Evolutionary conservation across 37 sponge, comb jelly and placozoan species (phyloP), one percentile per base, ranked within the genome.

Genomic region (Ephydatia muelleri): DNA sequence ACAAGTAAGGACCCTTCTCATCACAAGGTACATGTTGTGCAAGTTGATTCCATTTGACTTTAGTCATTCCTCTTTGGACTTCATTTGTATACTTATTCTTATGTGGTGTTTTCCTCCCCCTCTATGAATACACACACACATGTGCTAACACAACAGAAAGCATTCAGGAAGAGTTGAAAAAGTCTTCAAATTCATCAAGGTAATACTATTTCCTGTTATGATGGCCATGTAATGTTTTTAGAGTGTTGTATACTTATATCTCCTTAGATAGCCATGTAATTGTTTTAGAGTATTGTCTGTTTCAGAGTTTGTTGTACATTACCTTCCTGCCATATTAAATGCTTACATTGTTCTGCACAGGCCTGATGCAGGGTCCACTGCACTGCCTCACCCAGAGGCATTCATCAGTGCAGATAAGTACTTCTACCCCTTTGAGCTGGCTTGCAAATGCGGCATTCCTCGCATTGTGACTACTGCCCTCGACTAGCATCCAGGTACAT

Each of bases 401-500:
- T 82, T 84, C 33, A 69, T 97, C 29, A 76, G 82, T 86, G 98
- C 94, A 70, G 98, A 97, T 72, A 80, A 93, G 43, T 95, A 90
- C 79, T 95, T 93, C 79, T 80, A 67, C 2, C 94, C 96, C 0
- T 91, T 97, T 78, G 96, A 97, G 75, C 76, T 95, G 74, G 96
- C 94, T 0, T 97, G 98, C 83, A 73, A 85, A 35, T 87, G 92
- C 29, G 86, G 87, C 37, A 82, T 82, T 79, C 92, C 98, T 67
- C 87, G 94, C 1, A 93, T 97, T 28, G 86, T 95, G 27, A 93
- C 70, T 79, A 87, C 96, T 68, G 76, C 98, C n/a, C 86, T 97
- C 28, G 98, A 97, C 70, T 92, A n/a, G 96, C 76, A 73, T 97
- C 38, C 97, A 97, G 93, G 97, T 95, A 77, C 79, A 23, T 43